Percentiles rank a stretch among this genome's conserved stretches.
Conservation (phyloP, 2,113 vertebrate species). For the Vidua macroura region DNA sequence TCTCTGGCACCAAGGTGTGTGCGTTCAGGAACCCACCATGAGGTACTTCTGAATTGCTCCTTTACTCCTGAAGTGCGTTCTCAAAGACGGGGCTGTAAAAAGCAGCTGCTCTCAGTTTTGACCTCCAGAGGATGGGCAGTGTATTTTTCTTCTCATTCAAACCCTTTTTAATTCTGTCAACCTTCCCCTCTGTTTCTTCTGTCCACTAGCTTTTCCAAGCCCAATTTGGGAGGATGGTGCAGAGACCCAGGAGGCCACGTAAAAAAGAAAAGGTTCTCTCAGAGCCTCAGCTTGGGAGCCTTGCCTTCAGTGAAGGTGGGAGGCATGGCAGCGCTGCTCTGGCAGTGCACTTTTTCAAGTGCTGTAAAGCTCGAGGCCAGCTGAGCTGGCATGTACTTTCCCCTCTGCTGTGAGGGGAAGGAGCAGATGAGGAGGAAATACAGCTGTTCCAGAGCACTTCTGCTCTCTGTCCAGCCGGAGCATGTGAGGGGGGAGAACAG, state of each 20-base stretch:
- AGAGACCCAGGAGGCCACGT: neutral
- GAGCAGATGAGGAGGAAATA: slow-evolving; percentile 6
- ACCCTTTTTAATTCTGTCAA: neutral
- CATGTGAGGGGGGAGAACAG: neutral
- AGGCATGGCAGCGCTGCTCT: neutral
- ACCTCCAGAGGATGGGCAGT: neutral
- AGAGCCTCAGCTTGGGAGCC: neutral
- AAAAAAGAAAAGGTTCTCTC: neutral
- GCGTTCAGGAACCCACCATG: neutral
- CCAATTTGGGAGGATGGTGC: neutral
- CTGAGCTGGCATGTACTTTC: neutral
- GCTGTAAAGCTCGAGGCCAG: neutral
- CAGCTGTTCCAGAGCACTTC: slow-evolving; percentile 2
- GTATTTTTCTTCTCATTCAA: neutral
- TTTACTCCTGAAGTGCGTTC: neutral
- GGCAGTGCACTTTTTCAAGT: neutral
- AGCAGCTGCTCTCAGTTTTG: neutral
- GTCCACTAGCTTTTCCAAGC: neutral
- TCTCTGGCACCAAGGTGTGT: neutral
- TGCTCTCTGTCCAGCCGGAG: neutral
- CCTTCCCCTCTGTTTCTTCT: neutral
- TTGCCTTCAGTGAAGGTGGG: neutral
- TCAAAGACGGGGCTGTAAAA: neutral
- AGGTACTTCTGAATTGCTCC: neutral
- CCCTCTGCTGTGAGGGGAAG: neutral